Percentiles rank a stretch among this genome's conserved stretches.
phyloP scores from a whole-genome alignment of 2,888 invertebrate species.

The Chaitophorus viminalis region DNA sequence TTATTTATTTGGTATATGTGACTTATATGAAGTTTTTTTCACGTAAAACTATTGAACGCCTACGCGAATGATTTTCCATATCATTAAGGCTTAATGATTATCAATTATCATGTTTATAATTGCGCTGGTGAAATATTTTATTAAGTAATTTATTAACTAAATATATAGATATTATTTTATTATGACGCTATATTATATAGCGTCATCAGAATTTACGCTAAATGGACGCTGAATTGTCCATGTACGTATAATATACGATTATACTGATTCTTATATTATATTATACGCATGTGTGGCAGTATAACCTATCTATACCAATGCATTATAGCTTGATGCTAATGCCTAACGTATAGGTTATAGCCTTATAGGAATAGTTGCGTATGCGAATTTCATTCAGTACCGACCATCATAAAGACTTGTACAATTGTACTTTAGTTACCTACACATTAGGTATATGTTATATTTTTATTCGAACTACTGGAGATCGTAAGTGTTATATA shows the following conservation, averaged over 20 bases:
- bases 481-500: too few relatives aligned
- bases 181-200: background rate
- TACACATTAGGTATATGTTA: too few relatives aligned
- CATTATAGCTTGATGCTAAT: too few relatives aligned
- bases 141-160: background rate
- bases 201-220: slow-evolving; percentile 3
- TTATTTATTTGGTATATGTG: too few relatives aligned
- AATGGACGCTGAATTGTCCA: slow-evolving; percentile 9
- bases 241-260: background rate
- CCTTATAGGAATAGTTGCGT: too few relatives aligned
- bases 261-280: background rate
- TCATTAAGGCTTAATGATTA: too few relatives aligned
- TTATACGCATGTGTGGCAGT: background rate
- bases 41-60: too few relatives aligned
- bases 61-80: too few relatives aligned
- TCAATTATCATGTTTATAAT: background rate
- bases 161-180: slow-evolving; percentile 17
- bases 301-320: too few relatives aligned
- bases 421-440: background rate
- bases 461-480: background rate
- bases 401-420: background rate
- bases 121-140: slow-evolving; percentile 22
- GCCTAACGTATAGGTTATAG: too few relatives aligned
- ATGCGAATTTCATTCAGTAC: too few relatives aligned
- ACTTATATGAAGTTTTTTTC: too few relatives aligned